Conservation (phyloP, 2,888 invertebrate species). For the Aporophyla nigra region DNA sequence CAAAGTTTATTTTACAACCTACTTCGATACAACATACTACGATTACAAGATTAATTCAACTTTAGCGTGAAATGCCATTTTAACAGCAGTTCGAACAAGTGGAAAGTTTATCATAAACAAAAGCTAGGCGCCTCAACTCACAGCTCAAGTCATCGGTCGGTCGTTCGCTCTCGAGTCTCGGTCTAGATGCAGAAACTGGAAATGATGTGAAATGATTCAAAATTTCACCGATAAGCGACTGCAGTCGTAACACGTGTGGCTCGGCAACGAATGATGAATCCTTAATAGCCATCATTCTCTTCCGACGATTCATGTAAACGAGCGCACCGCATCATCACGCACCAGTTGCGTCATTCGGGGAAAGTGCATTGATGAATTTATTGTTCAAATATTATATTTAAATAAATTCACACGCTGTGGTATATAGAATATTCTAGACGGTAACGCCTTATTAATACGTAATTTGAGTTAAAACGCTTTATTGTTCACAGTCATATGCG, state of each 20-base stretch:
- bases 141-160: slow-evolving; percentile 21
- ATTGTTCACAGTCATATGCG: slow-evolving; percentile 40
- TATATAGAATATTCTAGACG: slow-evolving; percentile 51
- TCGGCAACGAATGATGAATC: slow-evolving; percentile 73
- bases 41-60: slow-evolving; percentile 4
- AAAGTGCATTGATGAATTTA: slow-evolving; percentile 84
- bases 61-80: slow-evolving; percentile 27
- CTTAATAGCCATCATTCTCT: slow-evolving; percentile 80
- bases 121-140: slow-evolving; percentile 31
- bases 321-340: slow-evolving; percentile 81
- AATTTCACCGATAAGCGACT: slow-evolving; percentile 69
- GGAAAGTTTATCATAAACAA: slow-evolving; percentile 60
- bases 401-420: slow-evolving; percentile 62
- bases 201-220: slow-evolving; percentile 66
- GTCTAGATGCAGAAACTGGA: slow-evolving; percentile 69
- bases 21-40: neutral
- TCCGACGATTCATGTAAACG: slow-evolving; percentile 81
- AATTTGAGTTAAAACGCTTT: slow-evolving; percentile 27
- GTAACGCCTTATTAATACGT: slow-evolving; percentile 13
- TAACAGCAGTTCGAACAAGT: slow-evolving; percentile 31
- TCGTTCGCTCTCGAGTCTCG: slow-evolving; percentile 45
- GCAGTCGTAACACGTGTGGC: slow-evolving; percentile 70
- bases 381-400: slow-evolving; percentile 71
- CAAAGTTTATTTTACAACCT: slow-evolving; percentile 13
- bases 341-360: slow-evolving; percentile 82